Evolutionary conservation across 2,113 vertebrate species (phyloP).

Genomic region (Triplophysa dalaica): DNA sequence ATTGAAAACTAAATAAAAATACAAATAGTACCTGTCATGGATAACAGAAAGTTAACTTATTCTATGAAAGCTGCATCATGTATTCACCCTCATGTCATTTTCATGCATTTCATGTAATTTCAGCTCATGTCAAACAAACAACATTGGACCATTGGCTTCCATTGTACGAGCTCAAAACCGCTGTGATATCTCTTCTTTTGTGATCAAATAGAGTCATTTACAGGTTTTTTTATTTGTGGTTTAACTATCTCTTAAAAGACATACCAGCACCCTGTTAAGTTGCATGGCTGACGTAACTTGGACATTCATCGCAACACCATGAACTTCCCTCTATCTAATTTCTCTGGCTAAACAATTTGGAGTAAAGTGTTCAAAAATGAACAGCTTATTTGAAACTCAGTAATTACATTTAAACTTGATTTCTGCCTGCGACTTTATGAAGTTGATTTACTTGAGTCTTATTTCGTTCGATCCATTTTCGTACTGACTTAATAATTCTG

Average conservation of each 20-base stretch:
- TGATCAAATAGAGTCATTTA: too few species aligned
- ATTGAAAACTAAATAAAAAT: too few species aligned
- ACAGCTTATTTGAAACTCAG: not conserved
- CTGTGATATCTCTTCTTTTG: too few species aligned
- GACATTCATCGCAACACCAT: not conserved
- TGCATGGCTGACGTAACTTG: conserved; percentile 5
- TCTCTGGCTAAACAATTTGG: not conserved
- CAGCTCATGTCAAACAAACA: too few species aligned
- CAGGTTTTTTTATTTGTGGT: too few species aligned
- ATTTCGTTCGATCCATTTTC: not conserved
- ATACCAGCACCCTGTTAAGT: conserved; percentile 3
- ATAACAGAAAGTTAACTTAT: too few species aligned
- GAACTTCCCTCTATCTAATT: not conserved
- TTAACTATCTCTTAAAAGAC: not conserved
- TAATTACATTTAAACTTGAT: not conserved
- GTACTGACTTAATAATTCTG: not conserved
- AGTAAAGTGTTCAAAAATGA: not conserved
- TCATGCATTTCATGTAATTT: too few species aligned
- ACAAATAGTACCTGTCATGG: too few species aligned
- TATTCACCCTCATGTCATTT: too few species aligned
- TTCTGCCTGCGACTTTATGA: not conserved
- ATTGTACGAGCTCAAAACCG: too few species aligned
- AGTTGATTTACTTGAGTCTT: not conserved
- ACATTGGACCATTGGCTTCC: too few species aligned
- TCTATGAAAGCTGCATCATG: too few species aligned